Base-by-base conservation (phyloP, 2,797 vertebrate species). In the Poeciliopsis presidionis region DNA sequence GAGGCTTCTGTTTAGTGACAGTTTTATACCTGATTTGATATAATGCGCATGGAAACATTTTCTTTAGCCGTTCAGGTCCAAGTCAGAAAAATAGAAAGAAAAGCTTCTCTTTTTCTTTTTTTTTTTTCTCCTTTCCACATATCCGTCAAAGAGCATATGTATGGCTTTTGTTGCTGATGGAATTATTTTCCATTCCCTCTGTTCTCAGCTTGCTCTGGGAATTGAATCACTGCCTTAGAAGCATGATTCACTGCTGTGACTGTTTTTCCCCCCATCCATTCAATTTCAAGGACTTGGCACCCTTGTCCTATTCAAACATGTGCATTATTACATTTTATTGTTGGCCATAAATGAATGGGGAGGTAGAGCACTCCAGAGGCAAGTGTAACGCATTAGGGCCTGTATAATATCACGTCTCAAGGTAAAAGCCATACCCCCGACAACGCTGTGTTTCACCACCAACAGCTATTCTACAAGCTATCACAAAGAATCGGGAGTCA, bases 231-330 rank as follows among this genome's bases (percentile, higher is more conserved):
- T 93, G 90, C 90, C 87, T 93, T 90, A 90, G 92, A 93, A 94
- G 92, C 89, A 92, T 87, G 89, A 95, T 93, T 93, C 92, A 91
- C 87, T 83, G 85, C 82, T 74, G 86, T 55, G 55, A 90, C 83
- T 80, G 86, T 89, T 85, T 88, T 81, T 45, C 57, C 73, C 87
- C 90, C 65, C 65, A 69, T 69, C 65, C 83, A 90, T 94, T 95
- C 88, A 90, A 93, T 94, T 93, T 92, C 92, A 95, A 95, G 94
- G 94, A 93, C 94, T 92, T 93, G 86, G 90, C 91, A 93, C 95
- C 93, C 94, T 94, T 95, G 93, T 94, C 79, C 87, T 89, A 91
- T 91, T 94, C 92, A 93, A 93, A 92, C 78, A 75, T 88, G 88
- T 89, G 84, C 86, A 94, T 94, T 94, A 94, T 92, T 92, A 93